phyloP scores from a whole-genome alignment of 2,113 vertebrate species.

The Rhinoderma darwinii region DNA sequence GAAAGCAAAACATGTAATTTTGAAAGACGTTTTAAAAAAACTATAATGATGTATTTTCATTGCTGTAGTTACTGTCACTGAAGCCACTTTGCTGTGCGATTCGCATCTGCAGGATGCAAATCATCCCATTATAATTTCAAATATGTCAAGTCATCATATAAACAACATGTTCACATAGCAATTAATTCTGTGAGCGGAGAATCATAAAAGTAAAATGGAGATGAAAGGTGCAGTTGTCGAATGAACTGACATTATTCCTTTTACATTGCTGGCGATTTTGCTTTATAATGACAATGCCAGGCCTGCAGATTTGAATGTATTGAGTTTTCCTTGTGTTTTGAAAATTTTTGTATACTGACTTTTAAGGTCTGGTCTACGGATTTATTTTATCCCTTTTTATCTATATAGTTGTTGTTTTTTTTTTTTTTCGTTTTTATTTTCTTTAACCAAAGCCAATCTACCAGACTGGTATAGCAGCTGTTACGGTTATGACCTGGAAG shows the following conservation, averaged over 20 bases:
- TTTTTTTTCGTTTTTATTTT: too few relatives aligned
- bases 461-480: too few relatives aligned
- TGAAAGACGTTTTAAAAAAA: background rate
- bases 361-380: too few relatives aligned
- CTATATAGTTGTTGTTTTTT: too few relatives aligned
- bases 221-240: slow-evolving; percentile 2
- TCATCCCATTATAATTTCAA: slow-evolving; percentile 34
- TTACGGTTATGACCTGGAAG: too few relatives aligned
- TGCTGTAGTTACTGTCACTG: background rate
- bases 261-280: background rate
- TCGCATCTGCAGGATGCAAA: slow-evolving; percentile 28
- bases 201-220: background rate
- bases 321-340: background rate
- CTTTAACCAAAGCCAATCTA: too few relatives aligned
- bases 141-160: slow-evolving; percentile 29
- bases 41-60: background rate
- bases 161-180: background rate
- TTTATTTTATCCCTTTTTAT: too few relatives aligned
- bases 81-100: background rate
- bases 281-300: background rate
- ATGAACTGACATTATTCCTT: background rate
- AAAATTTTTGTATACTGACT: background rate
- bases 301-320: background rate
- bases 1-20: background rate
- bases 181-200: slow-evolving; percentile 11